phyloP scores from a whole-genome alignment of 1,140 invertebrate genomes.

The Gryon sp. region DNA sequence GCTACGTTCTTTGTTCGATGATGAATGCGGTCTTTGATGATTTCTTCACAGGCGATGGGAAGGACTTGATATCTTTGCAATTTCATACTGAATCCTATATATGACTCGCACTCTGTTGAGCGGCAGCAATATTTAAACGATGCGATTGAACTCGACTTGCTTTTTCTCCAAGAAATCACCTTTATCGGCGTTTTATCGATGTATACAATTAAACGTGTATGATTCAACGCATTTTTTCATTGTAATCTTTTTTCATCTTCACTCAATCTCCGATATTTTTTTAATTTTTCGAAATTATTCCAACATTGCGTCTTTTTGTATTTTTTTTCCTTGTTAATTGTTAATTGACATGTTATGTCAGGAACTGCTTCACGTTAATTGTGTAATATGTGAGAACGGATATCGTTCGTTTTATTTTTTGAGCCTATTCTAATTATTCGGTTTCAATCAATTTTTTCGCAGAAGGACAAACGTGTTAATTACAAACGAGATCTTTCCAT shows the following conservation, averaged over 20 bases:
- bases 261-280: background rate
- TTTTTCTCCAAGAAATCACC: constrained; percentile 24
- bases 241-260: constrained; percentile 1
- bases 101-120: constrained; percentile 37
- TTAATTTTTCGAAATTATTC: constrained; percentile 36
- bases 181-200: constrained; percentile 56
- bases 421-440: constrained; percentile 22
- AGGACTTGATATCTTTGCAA: constrained; percentile 75
- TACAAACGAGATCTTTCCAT: too few species aligned
- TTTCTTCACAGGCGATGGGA: constrained; percentile 76
- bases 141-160: constrained; percentile 38
- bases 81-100: constrained; percentile 66
- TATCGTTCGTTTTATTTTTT: constrained; percentile 32
- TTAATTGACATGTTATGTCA: constrained; percentile 57
- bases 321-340: constrained; percentile 10
- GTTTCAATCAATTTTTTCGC: constrained; percentile 20
- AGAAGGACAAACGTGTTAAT: too few species aligned
- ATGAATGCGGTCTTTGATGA: constrained; percentile 72
- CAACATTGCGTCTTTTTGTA: background rate
- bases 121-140: constrained; percentile 47
- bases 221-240: constrained; percentile 49
- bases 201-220: constrained; percentile 41
- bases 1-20: constrained; percentile 75
- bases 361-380: constrained; percentile 30
- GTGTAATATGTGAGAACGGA: constrained; percentile 47